Evolutionary conservation across 2,888 invertebrate species (phyloP).

Genomic region (Timema podura): DNA sequence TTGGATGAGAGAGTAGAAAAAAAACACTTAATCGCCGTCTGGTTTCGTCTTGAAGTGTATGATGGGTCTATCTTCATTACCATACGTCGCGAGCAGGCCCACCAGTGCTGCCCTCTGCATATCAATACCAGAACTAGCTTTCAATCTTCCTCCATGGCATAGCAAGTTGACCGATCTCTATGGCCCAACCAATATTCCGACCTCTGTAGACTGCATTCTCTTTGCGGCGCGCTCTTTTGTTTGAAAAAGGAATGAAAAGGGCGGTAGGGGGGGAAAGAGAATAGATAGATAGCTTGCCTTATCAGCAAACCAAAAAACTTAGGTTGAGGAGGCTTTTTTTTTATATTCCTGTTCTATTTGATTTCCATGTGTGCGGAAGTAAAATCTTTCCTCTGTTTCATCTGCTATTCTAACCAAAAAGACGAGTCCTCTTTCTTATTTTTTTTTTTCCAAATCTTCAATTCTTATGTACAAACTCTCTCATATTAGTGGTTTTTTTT

Average conservation of each 20-base stretch:
- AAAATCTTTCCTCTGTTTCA: too few relatives aligned
- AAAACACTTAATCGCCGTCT: slow-evolving; percentile 5
- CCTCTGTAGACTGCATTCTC: not conserved
- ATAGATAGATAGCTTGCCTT: slow-evolving; percentile 21
- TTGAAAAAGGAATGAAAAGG: not conserved
- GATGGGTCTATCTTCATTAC: slow-evolving; percentile 19
- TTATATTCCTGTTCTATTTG: not conserved
- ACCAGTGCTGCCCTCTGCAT: slow-evolving; percentile 9
- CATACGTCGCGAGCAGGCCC: slow-evolving; percentile 24
- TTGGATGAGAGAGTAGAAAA: not conserved
- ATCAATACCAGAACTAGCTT: slow-evolving; percentile 3
- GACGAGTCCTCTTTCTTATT: too few relatives aligned
- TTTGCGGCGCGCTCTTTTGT: slow-evolving; percentile 12
- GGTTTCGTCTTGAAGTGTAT: slow-evolving; percentile 21
- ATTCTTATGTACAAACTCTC: too few relatives aligned
- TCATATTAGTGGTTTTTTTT: too few relatives aligned
- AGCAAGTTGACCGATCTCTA: slow-evolving; percentile 17
- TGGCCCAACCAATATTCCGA: not conserved
- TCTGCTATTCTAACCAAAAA: too few relatives aligned
- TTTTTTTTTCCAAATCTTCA: too few relatives aligned
- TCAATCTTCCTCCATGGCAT: not conserved
- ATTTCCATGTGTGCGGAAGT: too few relatives aligned
- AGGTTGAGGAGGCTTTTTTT: not conserved
- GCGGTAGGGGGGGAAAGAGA: not conserved
- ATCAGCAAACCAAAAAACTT: slow-evolving; percentile 25